Evolutionary conservation across 2,113 vertebrate genomes (phyloP).

Genomic region (Eupsittula cactorum): DNA sequence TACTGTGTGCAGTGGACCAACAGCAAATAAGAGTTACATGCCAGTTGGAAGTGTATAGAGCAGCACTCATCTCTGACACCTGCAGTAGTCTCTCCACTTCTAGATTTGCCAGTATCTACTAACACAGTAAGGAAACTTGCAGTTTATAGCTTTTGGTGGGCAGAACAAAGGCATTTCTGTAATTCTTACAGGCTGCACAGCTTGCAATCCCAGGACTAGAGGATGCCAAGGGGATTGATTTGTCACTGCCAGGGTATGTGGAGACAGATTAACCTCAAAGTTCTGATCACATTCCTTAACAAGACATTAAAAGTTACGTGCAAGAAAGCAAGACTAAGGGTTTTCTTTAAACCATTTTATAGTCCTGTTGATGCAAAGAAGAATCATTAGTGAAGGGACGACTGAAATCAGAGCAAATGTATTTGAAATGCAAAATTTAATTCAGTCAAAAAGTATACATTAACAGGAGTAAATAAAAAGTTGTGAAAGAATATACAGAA

Average conservation of each 20-base stretch:
- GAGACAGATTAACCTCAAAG: not conserved
- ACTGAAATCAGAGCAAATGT: not conserved
- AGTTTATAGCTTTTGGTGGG: not conserved
- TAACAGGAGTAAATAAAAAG: not conserved
- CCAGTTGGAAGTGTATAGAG: fast-evolving
- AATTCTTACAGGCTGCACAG: not conserved
- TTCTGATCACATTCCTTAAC: not conserved
- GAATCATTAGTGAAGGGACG: not conserved
- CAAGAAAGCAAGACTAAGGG: not conserved
- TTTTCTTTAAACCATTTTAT: not conserved
- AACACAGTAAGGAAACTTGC: fast-evolving
- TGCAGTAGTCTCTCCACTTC: fast-evolving
- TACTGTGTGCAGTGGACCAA: fast-evolving
- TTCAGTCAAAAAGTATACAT: not conserved
- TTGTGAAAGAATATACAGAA: not conserved
- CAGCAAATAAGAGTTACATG: fast-evolving
- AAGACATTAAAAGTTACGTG: not conserved
- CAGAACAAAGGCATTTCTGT: not conserved
- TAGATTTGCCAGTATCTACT: fast-evolving
- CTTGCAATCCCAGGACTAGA: not conserved
- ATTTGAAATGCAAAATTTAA: constrained; percentile 19
- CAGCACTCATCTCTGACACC: fast-evolving
- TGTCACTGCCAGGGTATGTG: not conserved
- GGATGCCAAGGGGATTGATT: not conserved
- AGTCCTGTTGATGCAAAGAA: not conserved